Percentiles rank a stretch among this genome's conserved stretches.
Evolutionary conservation across 1,140 invertebrate species (phyloP).

Genomic region (Drosophila ficusphila): DNA sequence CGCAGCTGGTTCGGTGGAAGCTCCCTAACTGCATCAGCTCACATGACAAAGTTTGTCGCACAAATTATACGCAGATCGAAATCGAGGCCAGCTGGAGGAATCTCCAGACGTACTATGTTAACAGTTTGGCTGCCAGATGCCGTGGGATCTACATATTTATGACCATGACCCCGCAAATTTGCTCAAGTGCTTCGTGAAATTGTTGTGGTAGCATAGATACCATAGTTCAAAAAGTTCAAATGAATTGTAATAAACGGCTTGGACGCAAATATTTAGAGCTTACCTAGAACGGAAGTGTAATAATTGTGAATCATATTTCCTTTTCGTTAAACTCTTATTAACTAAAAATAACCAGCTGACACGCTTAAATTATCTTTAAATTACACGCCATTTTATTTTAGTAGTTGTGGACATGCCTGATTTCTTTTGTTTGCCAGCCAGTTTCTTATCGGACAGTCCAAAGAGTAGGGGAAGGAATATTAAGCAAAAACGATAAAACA

Average conservation of each 20-base stretch:
- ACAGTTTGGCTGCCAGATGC: conserved; percentile 12
- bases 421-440: conserved; percentile 4
- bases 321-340: not conserved
- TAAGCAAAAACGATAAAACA: conserved; percentile 24
- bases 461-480: not conserved
- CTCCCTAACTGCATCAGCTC: conserved; percentile 60
- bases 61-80: conserved; percentile 55
- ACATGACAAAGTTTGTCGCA: conserved; percentile 60
- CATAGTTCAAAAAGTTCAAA: conserved; percentile 1
- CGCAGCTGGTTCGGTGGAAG: conserved; percentile 23
- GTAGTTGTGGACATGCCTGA: conserved; percentile 1
- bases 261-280: too few species aligned
- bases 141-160: conserved; percentile 24
- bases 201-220: not conserved
- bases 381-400: conserved; percentile 31
- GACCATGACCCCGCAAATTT: conserved; percentile 26
- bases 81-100: conserved; percentile 20
- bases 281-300: too few species aligned
- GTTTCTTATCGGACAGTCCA: conserved; percentile 9
- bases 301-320: not conserved
- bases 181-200: not conserved
- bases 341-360: conserved; percentile 4
- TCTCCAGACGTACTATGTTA: conserved; percentile 24
- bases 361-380: conserved; percentile 7
- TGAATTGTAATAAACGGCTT: too few species aligned